A percentile compares a stretch with the other conserved stretches of the same genome.
phyloP scores from a whole-genome alignment of 2,888 invertebrate genomes.

The Drosophila percnosoma region DNA sequence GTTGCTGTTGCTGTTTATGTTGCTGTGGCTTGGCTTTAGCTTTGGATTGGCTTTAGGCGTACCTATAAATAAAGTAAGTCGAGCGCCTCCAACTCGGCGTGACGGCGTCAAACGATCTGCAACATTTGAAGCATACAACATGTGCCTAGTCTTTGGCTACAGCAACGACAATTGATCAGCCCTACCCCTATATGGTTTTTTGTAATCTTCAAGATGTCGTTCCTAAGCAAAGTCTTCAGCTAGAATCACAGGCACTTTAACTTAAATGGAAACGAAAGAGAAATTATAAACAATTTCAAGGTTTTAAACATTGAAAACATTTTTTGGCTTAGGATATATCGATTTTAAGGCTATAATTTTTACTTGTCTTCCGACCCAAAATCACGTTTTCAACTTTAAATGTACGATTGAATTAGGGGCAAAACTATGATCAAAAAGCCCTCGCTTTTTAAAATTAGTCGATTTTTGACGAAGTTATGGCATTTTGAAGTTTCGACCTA shows the following conservation, averaged over 20 bases:
- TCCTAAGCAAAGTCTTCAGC: too few relatives aligned
- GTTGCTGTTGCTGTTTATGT: slow-evolving; percentile 1
- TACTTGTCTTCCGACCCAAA: too few relatives aligned
- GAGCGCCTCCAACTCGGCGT: slow-evolving; percentile 43
- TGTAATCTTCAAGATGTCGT: neutral
- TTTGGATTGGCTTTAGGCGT: slow-evolving; percentile 16
- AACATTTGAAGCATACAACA: slow-evolving; percentile 22
- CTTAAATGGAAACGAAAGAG: too few relatives aligned
- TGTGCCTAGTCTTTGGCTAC: neutral
- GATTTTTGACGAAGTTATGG: too few relatives aligned
- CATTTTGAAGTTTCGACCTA: too few relatives aligned
- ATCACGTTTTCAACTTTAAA: too few relatives aligned
- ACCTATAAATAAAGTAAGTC: slow-evolving; percentile 55
- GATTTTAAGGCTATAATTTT: too few relatives aligned
- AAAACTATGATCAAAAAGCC: too few relatives aligned
- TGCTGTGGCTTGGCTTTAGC: slow-evolving; percentile 5
- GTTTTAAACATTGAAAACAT: neutral
- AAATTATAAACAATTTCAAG: neutral
- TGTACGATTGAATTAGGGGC: too few relatives aligned
- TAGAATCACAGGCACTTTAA: too few relatives aligned
- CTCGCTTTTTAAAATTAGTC: too few relatives aligned
- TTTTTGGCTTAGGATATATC: neutral
- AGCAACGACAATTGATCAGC: neutral
- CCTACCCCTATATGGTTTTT: neutral
- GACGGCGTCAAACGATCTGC: slow-evolving; percentile 42